Evolutionary conservation across 2,888 invertebrate species (phyloP).

Genomic region (Nineta flava): DNA sequence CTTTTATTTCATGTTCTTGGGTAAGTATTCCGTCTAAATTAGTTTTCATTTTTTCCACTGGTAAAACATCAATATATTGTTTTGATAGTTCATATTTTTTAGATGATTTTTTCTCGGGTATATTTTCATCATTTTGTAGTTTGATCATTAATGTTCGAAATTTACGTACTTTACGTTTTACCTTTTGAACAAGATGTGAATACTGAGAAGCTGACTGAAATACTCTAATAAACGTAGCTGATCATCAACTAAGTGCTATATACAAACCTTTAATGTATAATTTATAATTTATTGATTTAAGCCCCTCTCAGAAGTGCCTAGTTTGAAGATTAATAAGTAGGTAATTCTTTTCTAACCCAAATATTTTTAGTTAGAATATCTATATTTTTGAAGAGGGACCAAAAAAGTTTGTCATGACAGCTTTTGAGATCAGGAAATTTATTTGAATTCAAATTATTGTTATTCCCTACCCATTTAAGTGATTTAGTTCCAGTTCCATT

Average conservation of each 20-base stretch:
- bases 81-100: background rate
- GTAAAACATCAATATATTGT: background rate
- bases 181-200: constrained; percentile 1
- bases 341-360: no score
- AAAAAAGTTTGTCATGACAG: background rate
- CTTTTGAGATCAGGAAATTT: no score
- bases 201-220: no score
- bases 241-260: no score
- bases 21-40: background rate
- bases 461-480: no score
- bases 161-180: constrained; percentile 7
- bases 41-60: background rate
- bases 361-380: background rate
- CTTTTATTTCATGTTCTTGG: background rate
- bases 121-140: constrained; percentile 1
- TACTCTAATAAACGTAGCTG: no score
- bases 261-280: no score
- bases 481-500: no score
- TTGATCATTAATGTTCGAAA: background rate
- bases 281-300: no score
- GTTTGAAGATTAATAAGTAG: no score
- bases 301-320: no score
- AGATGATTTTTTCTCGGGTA: background rate
- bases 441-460: no score
- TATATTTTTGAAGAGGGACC: background rate